A percentile compares a stretch with the other conserved stretches of the same genome.
phyloP scores from a whole-genome alignment of 2,888 invertebrate genomes.

The Cacoxenus indagator region DNA sequence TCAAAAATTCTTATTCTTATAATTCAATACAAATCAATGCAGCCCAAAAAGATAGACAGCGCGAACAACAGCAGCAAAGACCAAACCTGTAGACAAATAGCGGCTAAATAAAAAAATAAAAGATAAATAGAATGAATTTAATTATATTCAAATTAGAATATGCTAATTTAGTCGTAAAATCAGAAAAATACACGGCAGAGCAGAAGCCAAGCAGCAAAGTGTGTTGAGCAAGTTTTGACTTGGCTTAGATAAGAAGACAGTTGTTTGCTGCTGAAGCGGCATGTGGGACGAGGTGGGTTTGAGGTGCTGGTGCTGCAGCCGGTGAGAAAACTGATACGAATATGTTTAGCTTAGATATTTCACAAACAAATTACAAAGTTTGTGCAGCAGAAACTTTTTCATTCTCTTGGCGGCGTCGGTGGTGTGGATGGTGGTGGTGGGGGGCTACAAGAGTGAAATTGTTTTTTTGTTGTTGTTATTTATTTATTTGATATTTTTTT shows the following conservation, averaged over 20 bases:
- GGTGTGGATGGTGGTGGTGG: not conserved
- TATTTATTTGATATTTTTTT: no score
- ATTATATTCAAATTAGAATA: conserved; percentile 54
- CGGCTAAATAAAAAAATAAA: not conserved
- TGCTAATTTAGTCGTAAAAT: no score
- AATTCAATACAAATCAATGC: no score
- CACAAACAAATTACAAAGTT: conserved; percentile 49
- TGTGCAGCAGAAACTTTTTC: conserved; percentile 40
- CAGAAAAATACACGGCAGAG: not conserved
- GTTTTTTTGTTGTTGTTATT: no score
- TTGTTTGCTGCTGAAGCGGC: not conserved
- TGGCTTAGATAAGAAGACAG: not conserved
- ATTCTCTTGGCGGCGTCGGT: conserved; percentile 4
- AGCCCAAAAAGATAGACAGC: not conserved
- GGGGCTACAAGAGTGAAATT: not conserved
- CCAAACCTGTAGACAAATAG: not conserved
- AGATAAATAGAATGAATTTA: conserved; percentile 28
- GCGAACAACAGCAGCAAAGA: not conserved
- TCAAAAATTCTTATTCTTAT: no score
- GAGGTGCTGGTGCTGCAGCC: not conserved
- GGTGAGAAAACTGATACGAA: conserved; percentile 26
- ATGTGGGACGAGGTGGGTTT: not conserved
- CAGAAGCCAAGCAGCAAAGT: conserved; percentile 5
- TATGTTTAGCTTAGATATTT: conserved; percentile 48
- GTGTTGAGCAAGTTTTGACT: conserved; percentile 46